Percentiles rank a stretch among this genome's conserved stretches.
These are phyloP conservation scores for Neotragus moschatus DNA, from an alignment of 2,113 vertebrate genomes.

Conservation along the genomic window DNA sequence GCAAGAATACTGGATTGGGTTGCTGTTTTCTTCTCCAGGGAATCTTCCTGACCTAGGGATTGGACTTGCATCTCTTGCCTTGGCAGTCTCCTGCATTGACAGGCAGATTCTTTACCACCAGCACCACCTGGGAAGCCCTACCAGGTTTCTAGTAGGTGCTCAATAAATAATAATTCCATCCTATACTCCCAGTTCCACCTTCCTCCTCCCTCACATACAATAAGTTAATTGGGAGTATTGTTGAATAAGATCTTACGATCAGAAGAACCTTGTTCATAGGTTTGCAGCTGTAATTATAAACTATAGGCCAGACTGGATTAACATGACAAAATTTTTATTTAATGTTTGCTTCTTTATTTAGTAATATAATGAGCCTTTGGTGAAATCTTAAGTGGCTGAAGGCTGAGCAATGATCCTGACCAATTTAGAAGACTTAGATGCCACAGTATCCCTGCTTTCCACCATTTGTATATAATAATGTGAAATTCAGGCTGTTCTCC, in stretches of 20 bases:
- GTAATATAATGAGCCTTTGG: neutral
- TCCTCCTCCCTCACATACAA: neutral
- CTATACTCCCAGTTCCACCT: neutral
- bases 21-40: neutral
- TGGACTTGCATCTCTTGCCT: neutral
- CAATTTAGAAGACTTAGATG: neutral
- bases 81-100: neutral
- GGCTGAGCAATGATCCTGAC: neutral
- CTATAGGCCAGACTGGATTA: neutral
- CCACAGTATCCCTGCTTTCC: neutral
- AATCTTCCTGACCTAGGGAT: neutral
- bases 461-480: neutral
- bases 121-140: neutral
- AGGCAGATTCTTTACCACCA: neutral
- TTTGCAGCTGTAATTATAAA: conserved; percentile 7
- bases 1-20: neutral
- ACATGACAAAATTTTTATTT: neutral
- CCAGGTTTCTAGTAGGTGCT: neutral
- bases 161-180: neutral
- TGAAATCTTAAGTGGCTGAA: neutral
- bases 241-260: neutral
- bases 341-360: neutral
- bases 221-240: neutral
- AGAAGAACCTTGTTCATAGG: neutral
- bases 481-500: neutral